Conservation (phyloP, 1,140 invertebrate genomes). For the Coboldia fuscipes region DNA sequence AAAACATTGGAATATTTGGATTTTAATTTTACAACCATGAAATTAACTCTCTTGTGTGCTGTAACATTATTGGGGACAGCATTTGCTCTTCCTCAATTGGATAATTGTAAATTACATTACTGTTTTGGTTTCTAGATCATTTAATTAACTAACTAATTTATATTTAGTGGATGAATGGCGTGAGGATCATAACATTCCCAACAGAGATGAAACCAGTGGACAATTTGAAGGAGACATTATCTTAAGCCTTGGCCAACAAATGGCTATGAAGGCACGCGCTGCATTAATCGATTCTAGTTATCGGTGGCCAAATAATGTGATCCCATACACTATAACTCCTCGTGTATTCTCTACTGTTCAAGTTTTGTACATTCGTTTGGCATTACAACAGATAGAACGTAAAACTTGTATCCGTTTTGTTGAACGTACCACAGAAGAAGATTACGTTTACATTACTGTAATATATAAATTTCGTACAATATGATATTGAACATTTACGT, state of each 20-base stretch:
- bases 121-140: no score
- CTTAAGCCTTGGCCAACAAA: not conserved
- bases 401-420: slow-evolving; percentile 8
- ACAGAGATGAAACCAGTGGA: not conserved
- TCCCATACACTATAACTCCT: slow-evolving; percentile 6
- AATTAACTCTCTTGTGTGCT: no score
- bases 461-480: not conserved
- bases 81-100: no score
- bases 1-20: no score
- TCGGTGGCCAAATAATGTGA: slow-evolving; percentile 8
- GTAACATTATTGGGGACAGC: no score
- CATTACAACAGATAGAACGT: slow-evolving; percentile 8
- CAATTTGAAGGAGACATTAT: slow-evolving; percentile 3
- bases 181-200: no score
- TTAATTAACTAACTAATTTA: no score
- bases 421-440: slow-evolving; percentile 2
- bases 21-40: no score
- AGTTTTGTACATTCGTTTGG: slow-evolving; percentile 4
- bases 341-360: slow-evolving; percentile 6
- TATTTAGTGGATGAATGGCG: no score
- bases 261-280: not conserved
- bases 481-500: not conserved
- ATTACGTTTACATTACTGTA: slow-evolving; percentile 1
- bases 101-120: no score
- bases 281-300: slow-evolving; percentile 1